Evolutionary conservation across 2,113 vertebrate genomes (phyloP).

Genomic region (Pseudopipra pipra): DNA sequence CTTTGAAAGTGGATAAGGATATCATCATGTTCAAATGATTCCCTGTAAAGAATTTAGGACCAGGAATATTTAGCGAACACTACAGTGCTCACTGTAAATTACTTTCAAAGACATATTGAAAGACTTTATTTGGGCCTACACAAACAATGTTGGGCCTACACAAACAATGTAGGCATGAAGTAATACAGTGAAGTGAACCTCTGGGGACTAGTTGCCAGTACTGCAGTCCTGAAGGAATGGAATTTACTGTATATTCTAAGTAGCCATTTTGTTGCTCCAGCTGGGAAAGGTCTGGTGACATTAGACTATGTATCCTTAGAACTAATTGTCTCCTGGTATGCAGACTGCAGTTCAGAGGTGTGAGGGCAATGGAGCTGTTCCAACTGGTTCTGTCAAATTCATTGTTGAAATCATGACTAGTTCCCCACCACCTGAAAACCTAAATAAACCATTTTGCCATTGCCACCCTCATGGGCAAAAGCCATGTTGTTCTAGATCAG

Average conservation of each 20-base stretch:
- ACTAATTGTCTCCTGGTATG: neutral
- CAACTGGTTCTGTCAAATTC: neutral
- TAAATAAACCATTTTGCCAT: neutral
- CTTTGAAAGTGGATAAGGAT: constrained; percentile 56
- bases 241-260: neutral
- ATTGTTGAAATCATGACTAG: neutral
- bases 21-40: constrained; percentile 40
- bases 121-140: neutral
- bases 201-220: neutral
- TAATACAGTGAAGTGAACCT: neutral
- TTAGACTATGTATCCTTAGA: neutral
- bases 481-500: neutral
- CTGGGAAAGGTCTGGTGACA: neutral
- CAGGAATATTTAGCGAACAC: neutral
- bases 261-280: neutral
- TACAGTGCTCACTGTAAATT: neutral
- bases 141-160: constrained; percentile 7
- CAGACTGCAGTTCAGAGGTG: neutral
- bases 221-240: neutral
- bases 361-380: neutral
- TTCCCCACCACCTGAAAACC: neutral
- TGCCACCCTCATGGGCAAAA: neutral
- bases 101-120: constrained; percentile 14
- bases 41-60: constrained; percentile 21
- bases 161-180: constrained; percentile 7